A percentile compares a stretch with the other conserved stretches of the same genome.
These are phyloP conservation scores for Porites evermanni DNA, from an alignment of 92 coral and sea anemone genomes.

Conservation along the genomic window DNA sequence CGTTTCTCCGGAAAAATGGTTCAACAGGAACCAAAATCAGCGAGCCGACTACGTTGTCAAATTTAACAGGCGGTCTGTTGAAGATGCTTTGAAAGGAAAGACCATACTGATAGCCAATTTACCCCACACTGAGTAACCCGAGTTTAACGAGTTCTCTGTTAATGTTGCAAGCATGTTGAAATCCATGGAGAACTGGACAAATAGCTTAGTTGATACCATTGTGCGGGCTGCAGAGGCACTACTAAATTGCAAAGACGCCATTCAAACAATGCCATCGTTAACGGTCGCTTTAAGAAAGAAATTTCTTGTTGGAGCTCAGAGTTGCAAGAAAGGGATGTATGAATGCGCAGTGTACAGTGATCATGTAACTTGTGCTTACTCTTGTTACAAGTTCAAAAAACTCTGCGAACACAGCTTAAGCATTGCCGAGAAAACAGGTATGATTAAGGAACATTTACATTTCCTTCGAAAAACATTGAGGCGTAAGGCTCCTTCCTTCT, in stretches of 20 bases:
- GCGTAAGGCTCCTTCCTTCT: conserved; percentile 33
- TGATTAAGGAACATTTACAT: conserved; percentile 41
- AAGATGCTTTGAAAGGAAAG: conserved; percentile 40
- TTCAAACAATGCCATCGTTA: conserved; percentile 49
- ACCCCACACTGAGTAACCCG: conserved; percentile 2
- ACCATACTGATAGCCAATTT: conserved; percentile 8
- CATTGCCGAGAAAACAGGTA: conserved; percentile 53
- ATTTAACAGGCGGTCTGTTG: conserved; percentile 49
- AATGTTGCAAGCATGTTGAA: conserved; percentile 28
- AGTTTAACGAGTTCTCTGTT: conserved; percentile 41
- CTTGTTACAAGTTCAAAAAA: conserved; percentile 37
- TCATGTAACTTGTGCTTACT: conserved; percentile 55
- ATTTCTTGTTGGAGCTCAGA: conserved; percentile 30
- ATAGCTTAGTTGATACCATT: conserved; percentile 30
- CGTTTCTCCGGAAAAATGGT: conserved; percentile 59
- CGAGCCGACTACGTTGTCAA: conserved; percentile 25
- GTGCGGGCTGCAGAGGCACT: conserved; percentile 42
- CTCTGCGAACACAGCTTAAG: conserved; percentile 58
- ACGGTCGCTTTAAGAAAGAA: not conserved
- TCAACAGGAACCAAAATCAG: conserved; percentile 42
- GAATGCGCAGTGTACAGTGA: conserved; percentile 44
- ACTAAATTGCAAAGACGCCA: conserved; percentile 37
- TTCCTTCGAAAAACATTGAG: conserved; percentile 30
- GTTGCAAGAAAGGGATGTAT: conserved; percentile 37
- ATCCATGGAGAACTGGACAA: conserved; percentile 25